Conservation (phyloP, 2,888 invertebrate species). For the Lycophotia porphyrea region DNA sequence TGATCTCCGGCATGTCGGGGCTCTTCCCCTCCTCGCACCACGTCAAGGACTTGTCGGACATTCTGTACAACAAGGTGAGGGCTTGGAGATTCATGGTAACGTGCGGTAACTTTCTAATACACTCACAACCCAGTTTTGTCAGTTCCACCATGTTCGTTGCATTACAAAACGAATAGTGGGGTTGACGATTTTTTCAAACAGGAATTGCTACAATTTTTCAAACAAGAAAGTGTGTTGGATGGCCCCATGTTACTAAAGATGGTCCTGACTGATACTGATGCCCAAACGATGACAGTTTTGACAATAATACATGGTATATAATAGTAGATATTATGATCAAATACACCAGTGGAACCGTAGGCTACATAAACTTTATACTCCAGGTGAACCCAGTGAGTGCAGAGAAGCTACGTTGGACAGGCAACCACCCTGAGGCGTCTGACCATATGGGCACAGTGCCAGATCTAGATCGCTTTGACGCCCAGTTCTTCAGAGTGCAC, state of each 20-base stretch:
- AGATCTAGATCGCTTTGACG: slow-evolving; percentile 91
- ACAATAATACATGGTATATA: neutral
- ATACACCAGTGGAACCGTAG: neutral
- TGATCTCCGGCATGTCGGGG: slow-evolving; percentile 70
- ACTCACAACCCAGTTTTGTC: neutral
- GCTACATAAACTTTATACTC: neutral
- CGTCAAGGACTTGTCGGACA: slow-evolving; percentile 61
- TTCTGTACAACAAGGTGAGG: slow-evolving; percentile 66
- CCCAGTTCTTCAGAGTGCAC: slow-evolving; percentile 92
- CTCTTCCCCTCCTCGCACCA: slow-evolving; percentile 69
- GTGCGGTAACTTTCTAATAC: neutral
- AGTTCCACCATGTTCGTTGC: neutral
- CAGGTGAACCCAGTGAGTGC: neutral
- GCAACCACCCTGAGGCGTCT: slow-evolving; percentile 83
- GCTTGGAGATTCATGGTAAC: neutral
- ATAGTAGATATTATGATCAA: neutral
- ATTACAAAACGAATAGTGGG: neutral
- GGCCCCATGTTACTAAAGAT: neutral
- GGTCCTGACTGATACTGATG: neutral
- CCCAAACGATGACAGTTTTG: neutral
- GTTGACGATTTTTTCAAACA: neutral
- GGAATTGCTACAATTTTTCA: neutral
- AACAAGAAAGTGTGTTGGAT: neutral
- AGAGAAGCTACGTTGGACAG: neutral
- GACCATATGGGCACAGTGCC: slow-evolving; percentile 91